Evolutionary conservation across 2,888 invertebrate genomes (phyloP).

Genomic region (Papilio protenor): DNA sequence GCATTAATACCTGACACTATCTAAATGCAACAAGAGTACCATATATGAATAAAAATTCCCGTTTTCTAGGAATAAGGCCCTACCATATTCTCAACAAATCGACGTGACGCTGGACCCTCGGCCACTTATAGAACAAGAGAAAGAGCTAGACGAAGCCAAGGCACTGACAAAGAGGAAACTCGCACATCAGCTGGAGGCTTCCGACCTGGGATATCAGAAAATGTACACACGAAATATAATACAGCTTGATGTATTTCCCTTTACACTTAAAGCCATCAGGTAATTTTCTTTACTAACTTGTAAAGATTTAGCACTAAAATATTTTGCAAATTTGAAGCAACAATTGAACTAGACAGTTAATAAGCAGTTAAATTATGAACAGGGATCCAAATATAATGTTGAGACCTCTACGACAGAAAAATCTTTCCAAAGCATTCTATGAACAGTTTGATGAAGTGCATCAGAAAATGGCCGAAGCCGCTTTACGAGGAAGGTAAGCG

Average conservation of each 20-base stretch:
- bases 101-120: constrained; percentile 88
- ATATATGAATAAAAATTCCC: neutral
- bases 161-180: constrained; percentile 86
- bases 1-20: neutral
- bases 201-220: constrained; percentile 85
- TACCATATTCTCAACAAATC: constrained; percentile 86
- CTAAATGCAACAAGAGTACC: neutral
- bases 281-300: constrained; percentile 49
- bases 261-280: constrained; percentile 85
- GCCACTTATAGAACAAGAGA: constrained; percentile 85
- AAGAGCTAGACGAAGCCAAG: constrained; percentile 84
- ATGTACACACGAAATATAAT: constrained; percentile 87
- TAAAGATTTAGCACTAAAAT: too few species aligned
- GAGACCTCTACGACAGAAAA: constrained; percentile 86
- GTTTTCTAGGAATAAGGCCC: constrained; percentile 77
- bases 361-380: constrained; percentile 14
- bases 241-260: constrained; percentile 86
- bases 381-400: constrained; percentile 77
- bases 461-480: constrained; percentile 84
- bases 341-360: neutral
- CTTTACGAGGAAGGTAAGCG: constrained; percentile 81
- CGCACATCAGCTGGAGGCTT: constrained; percentile 89
- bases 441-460: constrained; percentile 83
- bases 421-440: constrained; percentile 83
- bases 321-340: neutral